Base-by-base conservation (phyloP, 2,113 vertebrate species). In the Calonectris borealis region DNA sequence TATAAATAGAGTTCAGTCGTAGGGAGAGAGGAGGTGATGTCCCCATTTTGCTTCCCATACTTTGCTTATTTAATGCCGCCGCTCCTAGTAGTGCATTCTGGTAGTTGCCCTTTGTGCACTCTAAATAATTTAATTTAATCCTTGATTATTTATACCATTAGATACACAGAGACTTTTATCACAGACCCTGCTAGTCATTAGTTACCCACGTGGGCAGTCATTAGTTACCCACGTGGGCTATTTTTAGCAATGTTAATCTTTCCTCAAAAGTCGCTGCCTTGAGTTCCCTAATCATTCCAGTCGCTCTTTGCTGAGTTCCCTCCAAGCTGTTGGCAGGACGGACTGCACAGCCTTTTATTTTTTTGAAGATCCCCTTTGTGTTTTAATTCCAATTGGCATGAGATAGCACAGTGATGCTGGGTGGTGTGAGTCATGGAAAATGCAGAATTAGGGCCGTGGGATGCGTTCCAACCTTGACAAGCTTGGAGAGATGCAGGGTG, bases 201-300 rank as follows among this genome's bases (percentile, higher is more conserved):
- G 70, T 82, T 91, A 90, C 46, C 58, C 91, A 36, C 2, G 5
- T 15, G 42, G 62, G 20, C n/a, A 42, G 42, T 90, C 42, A n/a
- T 62, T 94, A 80, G 70, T 82, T 91, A 90, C 46, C 58, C 91
- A 36, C 2, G 5, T 15, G 42, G 62, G 20, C n/a, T 95, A 86
- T 96, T 90, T 97, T 95, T 91, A 93, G 62, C 55, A 61, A 70
- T 36, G 42, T 82, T 93, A 93, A 93, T 93, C 87, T 96, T 96
- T 88, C 87, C 87, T 96, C 94, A 96, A 80, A 94, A 96, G 84
- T 94, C 78, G 65, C 26, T 87, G 86, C 86, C 66, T 85, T 85
- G 54, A 95, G 81, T 93, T 90, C 46, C 49, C 75, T 51, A 17
- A 51, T 86, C 58, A 36, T 90, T 80, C 62, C 68, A 78, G 75